Conservation (phyloP, 2,113 vertebrate genomes). For the Ancistrus triradiatus region DNA sequence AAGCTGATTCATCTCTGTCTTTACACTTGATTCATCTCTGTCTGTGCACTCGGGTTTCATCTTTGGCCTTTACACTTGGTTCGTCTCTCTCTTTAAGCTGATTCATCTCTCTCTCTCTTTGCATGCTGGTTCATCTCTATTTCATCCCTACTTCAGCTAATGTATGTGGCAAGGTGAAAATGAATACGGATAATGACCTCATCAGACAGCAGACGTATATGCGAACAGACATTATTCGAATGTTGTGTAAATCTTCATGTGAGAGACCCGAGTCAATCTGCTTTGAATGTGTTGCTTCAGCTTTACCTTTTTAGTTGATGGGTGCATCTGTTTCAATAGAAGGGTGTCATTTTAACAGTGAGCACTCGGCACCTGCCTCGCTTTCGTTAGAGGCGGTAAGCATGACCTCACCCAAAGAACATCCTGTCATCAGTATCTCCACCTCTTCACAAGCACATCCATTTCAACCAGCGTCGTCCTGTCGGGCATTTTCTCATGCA, state of each 20-base stretch:
- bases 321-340: not conserved
- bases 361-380: not conserved
- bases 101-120: too few relatives aligned
- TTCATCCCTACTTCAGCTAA: too few relatives aligned
- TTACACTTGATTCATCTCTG: too few relatives aligned
- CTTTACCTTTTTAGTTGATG: not conserved
- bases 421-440: conserved; percentile 5
- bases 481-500: conserved; percentile 1
- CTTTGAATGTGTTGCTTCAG: not conserved
- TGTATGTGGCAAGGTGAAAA: too few relatives aligned
- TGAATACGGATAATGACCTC: too few relatives aligned
- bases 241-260: not conserved
- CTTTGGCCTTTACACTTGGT: too few relatives aligned
- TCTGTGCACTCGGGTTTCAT: too few relatives aligned
- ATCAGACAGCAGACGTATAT: too few relatives aligned
- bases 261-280: not conserved
- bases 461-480: not conserved
- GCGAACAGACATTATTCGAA: too few relatives aligned
- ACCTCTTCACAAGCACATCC: conserved; percentile 8
- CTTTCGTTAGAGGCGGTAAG: conserved; percentile 2
- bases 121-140: too few relatives aligned
- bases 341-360: not conserved
- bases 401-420: conserved; percentile 1
- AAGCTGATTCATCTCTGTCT: too few relatives aligned
- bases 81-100: too few relatives aligned